These are phyloP conservation scores for Carabus problematicus DNA, from an alignment of 2,888 invertebrate species.

Conservation along the genomic window DNA sequence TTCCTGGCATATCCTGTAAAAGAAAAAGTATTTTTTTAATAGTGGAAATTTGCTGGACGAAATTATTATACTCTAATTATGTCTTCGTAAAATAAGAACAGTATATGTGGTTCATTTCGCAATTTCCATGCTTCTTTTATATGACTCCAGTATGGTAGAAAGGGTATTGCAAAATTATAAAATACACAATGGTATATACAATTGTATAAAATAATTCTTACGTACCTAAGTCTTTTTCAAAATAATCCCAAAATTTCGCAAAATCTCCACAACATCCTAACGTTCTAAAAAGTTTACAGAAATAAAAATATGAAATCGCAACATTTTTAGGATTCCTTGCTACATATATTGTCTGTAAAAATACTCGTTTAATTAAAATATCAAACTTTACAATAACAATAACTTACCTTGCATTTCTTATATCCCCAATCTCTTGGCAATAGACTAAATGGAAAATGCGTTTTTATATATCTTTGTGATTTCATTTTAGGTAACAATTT, in stretches of 20 bases:
- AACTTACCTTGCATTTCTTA: constrained; percentile 58
- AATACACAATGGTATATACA: not conserved
- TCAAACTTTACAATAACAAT: too few species aligned
- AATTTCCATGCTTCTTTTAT: constrained; percentile 77
- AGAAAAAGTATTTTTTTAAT: not conserved
- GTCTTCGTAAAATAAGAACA: constrained; percentile 84
- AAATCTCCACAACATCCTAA: constrained; percentile 75
- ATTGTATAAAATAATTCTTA: constrained; percentile 56
- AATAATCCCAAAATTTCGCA: constrained; percentile 74
- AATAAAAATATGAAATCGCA: constrained; percentile 81
- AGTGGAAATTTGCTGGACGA: not conserved
- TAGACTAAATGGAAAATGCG: constrained; percentile 79
- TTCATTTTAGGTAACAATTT: constrained; percentile 59
- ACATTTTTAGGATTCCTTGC: constrained; percentile 88
- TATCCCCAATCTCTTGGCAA: constrained; percentile 70
- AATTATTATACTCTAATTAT: constrained; percentile 66
- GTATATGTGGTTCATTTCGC: constrained; percentile 70
- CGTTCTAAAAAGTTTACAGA: constrained; percentile 73
- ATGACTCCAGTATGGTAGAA: constrained; percentile 82
- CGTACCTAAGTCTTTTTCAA: constrained; percentile 71
- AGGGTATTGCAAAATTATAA: constrained; percentile 63
- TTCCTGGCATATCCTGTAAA: constrained; percentile 66
- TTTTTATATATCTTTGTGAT: constrained; percentile 70
- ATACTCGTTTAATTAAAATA: too few species aligned
- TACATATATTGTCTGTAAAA: constrained; percentile 72